Percentiles rank a stretch among this genome's conserved stretches.
These are phyloP conservation scores for Drosophila watanabei DNA, from an alignment of 1,140 invertebrate species.

Conservation along the genomic window DNA sequence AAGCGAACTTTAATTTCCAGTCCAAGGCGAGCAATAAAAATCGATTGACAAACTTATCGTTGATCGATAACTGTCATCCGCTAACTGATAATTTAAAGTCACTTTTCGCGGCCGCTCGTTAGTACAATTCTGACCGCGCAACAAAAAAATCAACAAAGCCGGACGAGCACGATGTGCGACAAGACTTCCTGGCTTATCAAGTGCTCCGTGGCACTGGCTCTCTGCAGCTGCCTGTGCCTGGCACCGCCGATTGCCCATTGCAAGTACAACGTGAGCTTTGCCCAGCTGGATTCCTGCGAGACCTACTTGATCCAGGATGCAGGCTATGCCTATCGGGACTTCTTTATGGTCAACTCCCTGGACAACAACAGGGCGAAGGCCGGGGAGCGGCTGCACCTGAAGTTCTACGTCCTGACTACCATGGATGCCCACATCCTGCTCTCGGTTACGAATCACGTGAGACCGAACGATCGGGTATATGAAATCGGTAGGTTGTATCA, in stretches of 20 bases:
- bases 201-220: slow-evolving; percentile 4
- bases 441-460: slow-evolving; percentile 57
- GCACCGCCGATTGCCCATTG: slow-evolving; percentile 9
- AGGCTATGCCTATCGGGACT: slow-evolving; percentile 73
- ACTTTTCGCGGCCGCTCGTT: not conserved
- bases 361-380: slow-evolving; percentile 64
- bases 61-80: not conserved
- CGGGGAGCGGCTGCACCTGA: slow-evolving; percentile 72
- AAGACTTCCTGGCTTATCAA: slow-evolving; percentile 37
- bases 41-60: not conserved
- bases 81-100: not conserved
- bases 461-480: slow-evolving; percentile 66
- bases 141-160: not conserved
- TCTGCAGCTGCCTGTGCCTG: slow-evolving; percentile 32
- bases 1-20: no score
- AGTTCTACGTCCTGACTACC: slow-evolving; percentile 77
- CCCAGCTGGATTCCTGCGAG: slow-evolving; percentile 69
- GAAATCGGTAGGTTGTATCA: slow-evolving; percentile 69
- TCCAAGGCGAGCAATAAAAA: not conserved
- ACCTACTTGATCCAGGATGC: slow-evolving; percentile 38
- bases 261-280: slow-evolving; percentile 73
- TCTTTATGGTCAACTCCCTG: slow-evolving; percentile 63
- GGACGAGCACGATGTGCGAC: slow-evolving; percentile 10
- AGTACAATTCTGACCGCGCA: slow-evolving; percentile 7
- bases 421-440: slow-evolving; percentile 84